Base-by-base conservation (phyloP, 1,140 invertebrate genomes). In the Zophobas morio region DNA sequence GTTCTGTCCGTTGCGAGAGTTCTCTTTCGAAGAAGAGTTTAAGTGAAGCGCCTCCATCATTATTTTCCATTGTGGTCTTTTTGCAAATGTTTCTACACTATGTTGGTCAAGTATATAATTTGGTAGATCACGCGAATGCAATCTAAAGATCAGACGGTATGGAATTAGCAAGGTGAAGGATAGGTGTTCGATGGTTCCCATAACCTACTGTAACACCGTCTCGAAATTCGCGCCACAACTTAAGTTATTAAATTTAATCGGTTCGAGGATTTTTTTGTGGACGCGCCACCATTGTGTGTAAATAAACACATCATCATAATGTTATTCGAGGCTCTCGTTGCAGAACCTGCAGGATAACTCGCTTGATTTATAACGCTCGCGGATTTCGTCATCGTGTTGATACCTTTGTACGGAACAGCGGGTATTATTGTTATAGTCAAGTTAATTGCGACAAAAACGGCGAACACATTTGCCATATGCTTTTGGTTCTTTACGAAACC, bases 71-170 rank as follows among this genome's bases (percentile, higher is more conserved):
- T 1, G 60, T 60, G 6, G 34, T 66, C 60, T 66, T 66, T 66
- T 66, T 66, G 60, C n/a, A 42, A 66, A 66, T 66, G 42, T 42
- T 57, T 36, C 34, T 57, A 34, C 34, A 33, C 4, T 33, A 57
- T 57, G 37, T 66, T 66, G 60, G 60, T 66, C 60, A 66, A 66
- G 60, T 72, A 32, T 73, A 73, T 73, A 73, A 73, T 73, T 73
- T 73, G 71, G 71, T 73, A 73, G 71, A 73, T 73, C 71, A 73
- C 71, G 71, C 71, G 71, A 73, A n/a, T 73, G 71, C 49, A 73
- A 73, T 73, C 54, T 73, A 33, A 47, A 54, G 54, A 73, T 39
- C 34, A 66, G 60, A 66, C 60, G 60, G 6, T 66, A 66, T 66
- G 60, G 60, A 32, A 66, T 66, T 66, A 66, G 60, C 39, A 33